Base-by-base conservation (phyloP, 2,113 vertebrate species). In the Hippocampus barbouri region DNA sequence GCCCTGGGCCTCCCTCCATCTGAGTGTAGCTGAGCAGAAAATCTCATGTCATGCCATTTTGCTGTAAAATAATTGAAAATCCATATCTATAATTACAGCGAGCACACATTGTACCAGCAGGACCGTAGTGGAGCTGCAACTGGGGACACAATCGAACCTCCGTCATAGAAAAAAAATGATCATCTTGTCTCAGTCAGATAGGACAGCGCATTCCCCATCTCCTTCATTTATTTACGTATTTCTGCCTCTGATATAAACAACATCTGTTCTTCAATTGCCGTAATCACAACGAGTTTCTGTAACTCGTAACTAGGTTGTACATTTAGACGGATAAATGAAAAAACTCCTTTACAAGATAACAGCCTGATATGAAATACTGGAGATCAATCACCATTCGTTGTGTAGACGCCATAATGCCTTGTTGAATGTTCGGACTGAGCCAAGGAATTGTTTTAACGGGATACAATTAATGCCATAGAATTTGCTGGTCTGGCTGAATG, bases 11-110 rank as follows among this genome's bases (percentile, higher is more conserved):
- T 45, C 74, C 5, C 43, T 49, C 41, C 41, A 40, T 71, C 62
- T 64, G 49, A 56, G 75, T 72, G 62, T 56, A 73, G 75, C 73
- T 61, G 74, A 79, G 77, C 23, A 73, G 75, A 83, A 79, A 74
- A 89, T 84, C 73, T 74, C 34, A 40, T 63, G 74, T 75, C 72
- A 84, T 71, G 77, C 67, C 71, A 68, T 78, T 83, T 74, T 74
- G 27, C 71, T 76, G 47, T 75, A 71, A 69, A 79, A 74, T 87
- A 84, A 85, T 84, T 87, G 79, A 80, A 88, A 88, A 81, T 76
- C 74, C 78, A 82, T 85, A 88, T 89, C 77, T 85, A 72, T 83
- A 86, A 86, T 84, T 83, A 77, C 70, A 82, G 54, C 66, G 72
- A 78, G 72, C 60, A 75, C 68, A 66, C 59, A 15, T 83, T 49